Evolutionary conservation across 2,113 vertebrate genomes (phyloP).

Genomic region (Tupaia tana): DNA sequence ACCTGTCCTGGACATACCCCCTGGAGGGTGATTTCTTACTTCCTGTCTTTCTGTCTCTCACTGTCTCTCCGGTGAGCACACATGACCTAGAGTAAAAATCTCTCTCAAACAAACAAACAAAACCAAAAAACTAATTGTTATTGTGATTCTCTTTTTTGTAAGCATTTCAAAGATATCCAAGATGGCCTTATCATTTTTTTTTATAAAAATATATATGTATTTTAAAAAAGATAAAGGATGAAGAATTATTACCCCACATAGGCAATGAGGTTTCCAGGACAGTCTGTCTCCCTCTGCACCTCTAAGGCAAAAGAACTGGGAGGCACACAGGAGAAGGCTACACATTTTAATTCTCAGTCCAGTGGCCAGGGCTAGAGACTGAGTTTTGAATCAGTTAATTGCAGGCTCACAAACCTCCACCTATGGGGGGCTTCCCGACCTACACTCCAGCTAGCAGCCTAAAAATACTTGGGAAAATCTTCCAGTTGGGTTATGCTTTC

Average conservation of each 20-base stretch:
- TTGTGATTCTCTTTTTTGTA: background rate
- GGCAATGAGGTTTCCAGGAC: background rate
- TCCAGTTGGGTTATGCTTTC: background rate
- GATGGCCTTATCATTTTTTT: background rate
- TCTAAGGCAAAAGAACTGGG: background rate
- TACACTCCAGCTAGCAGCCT: background rate
- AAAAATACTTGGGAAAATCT: background rate
- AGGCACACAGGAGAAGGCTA: background rate
- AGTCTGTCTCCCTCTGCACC: background rate
- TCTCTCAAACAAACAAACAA: no score
- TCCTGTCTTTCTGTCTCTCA: no score
- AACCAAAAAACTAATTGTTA: background rate
- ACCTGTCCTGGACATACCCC: no score
- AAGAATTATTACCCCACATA: background rate
- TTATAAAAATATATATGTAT: background rate
- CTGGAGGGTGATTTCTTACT: no score
- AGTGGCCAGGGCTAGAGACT: accelerated
- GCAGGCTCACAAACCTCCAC: background rate
- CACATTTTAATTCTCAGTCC: background rate
- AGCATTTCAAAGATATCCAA: constrained; percentile 46
- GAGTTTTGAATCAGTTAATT: background rate
- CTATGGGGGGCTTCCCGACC: background rate
- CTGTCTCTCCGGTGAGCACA: no score
- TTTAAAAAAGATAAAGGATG: background rate
- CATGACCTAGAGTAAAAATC: no score